These are phyloP conservation scores for Fundulus diaphanus DNA, from an alignment of 2,797 vertebrate species.

Conservation along the genomic window DNA sequence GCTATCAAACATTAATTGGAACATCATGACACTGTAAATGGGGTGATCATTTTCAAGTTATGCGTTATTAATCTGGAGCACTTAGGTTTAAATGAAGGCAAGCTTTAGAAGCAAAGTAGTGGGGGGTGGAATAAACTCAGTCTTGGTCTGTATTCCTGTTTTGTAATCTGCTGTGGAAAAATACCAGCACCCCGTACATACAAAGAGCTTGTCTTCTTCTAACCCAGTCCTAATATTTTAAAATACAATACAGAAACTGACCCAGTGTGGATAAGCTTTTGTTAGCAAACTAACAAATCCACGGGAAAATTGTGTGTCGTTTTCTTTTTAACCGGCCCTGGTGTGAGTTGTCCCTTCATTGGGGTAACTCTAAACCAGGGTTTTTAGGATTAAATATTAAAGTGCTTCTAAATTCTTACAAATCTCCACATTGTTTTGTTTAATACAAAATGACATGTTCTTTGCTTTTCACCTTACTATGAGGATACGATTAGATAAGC, in stretches of 20 bases:
- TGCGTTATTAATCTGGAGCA: neutral
- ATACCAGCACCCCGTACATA: slow-evolving; percentile 50
- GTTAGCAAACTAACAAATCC: neutral
- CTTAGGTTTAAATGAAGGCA: slow-evolving; percentile 18
- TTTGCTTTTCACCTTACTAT: neutral
- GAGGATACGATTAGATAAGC: neutral
- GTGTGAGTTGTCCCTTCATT: neutral
- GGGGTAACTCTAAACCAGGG: too few species aligned
- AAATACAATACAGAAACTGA: neutral
- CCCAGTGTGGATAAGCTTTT: neutral
- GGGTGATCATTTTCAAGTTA: neutral
- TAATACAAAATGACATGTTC: neutral
- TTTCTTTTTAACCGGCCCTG: neutral
- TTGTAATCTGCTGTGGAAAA: slow-evolving; percentile 68
- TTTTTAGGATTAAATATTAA: too few species aligned
- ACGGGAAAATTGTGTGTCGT: neutral
- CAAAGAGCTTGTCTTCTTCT: slow-evolving; percentile 16
- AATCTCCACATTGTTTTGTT: too few species aligned
- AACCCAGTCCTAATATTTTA: neutral
- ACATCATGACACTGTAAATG: neutral
- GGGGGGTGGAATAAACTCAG: slow-evolving; percentile 36
- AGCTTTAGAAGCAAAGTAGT: slow-evolving; percentile 31
- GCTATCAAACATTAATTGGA: neutral
- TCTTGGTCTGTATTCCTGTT: slow-evolving; percentile 51
- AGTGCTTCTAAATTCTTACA: too few species aligned